Evolutionary conservation across 2,113 vertebrate species (phyloP).

Genomic region (Ammospiza caudacuta): DNA sequence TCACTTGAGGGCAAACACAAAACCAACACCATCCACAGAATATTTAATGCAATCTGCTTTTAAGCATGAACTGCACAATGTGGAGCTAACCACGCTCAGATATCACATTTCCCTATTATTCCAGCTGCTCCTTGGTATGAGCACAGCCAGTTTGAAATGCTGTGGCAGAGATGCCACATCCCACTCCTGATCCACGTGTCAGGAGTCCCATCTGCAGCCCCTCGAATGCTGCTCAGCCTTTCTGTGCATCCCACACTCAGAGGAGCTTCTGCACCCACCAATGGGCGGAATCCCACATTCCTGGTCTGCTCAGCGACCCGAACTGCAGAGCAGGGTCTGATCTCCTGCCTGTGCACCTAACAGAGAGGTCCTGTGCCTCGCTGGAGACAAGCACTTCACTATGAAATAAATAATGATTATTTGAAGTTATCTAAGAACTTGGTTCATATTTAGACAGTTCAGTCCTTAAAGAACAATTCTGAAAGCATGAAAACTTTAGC

Average conservation of each 20-base stretch:
- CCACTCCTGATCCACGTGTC: not conserved
- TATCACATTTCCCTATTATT: not conserved
- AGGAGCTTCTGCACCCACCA: not conserved
- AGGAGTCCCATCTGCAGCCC: not conserved
- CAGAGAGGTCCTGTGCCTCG: not conserved
- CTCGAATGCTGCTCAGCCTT: not conserved
- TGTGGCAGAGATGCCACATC: not conserved
- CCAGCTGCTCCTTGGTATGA: not conserved
- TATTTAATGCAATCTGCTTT: not conserved
- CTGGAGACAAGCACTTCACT: not conserved
- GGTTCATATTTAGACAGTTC: not conserved
- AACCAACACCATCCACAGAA: not conserved
- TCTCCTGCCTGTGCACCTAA: not conserved
- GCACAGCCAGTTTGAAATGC: not conserved
- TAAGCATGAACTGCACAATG: not conserved
- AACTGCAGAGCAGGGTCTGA: not conserved
- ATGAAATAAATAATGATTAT: not conserved
- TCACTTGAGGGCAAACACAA: not conserved
- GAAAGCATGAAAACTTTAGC: not conserved
- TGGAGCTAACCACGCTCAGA: not conserved
- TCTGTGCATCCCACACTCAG: not conserved
- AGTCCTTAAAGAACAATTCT: not conserved
- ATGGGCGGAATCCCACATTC: not conserved
- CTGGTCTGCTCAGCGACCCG: not conserved
- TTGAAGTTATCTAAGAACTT: not conserved